Base-by-base conservation (phyloP, 30 jellyfish, hydroid and myxozoan genomes). In the Aurelia coerulea region DNA sequence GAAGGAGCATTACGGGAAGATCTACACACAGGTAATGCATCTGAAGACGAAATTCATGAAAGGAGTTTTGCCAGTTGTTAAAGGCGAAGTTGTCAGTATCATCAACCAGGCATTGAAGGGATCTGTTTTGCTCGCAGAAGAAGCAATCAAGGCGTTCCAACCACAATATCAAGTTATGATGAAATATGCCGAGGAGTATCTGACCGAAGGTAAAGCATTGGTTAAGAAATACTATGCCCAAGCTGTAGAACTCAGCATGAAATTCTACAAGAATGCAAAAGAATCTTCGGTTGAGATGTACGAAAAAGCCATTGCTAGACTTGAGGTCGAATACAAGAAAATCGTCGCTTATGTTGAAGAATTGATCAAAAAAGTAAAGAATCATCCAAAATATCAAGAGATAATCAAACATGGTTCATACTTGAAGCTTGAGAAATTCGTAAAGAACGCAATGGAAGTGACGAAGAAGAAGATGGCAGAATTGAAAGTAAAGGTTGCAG, bases 21-120 rank as follows among this genome's bases (percentile, higher is more conserved):
- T 85, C 42, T 42, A 64, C 42, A 59, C 92, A n/a, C 62, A 37
- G 23, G 81, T 78, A 15, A 81, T 66, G 85, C 35, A 89, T 34
- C 42, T 89, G 63, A 76, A 39, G 19, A 17, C 50, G n/a, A 65
- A 23, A 66, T 59, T 78, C 73, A 16, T 15, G 85, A 56, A 58
- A 31, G 94, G 65, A 15, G 69, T 95, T 46, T 62, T 95, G 76
- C 99, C 99, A 37, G 98, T 91, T 64, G 60, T 87, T 18, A 85
- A 69, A 39, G 90, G 70, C 37, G 99, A 95, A 62, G n/a, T 78
- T 35, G 98, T 86, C 53, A 91, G 98, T 23, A 79, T 95, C 66
- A 68, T 95, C 74, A 90, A 95, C 88, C 99, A 95, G 80, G 87
- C 97, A 53, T 83, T 95, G 19, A 84, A 83, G 37, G 88, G 88